Evolutionary conservation across 2,113 vertebrate genomes (phyloP).

Genomic region (Smithornis capensis): DNA sequence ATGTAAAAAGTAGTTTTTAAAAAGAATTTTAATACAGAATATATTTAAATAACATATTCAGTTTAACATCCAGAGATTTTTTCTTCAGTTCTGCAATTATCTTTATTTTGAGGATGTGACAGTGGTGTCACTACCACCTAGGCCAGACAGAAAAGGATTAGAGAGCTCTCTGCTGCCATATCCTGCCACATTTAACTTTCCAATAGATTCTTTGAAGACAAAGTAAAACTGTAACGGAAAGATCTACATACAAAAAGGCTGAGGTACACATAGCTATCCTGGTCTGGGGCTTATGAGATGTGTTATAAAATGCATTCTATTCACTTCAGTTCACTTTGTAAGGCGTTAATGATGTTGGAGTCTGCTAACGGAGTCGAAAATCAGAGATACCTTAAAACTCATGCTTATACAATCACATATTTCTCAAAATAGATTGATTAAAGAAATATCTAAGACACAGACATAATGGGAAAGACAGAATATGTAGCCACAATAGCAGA

Average conservation of each 20-base stretch:
- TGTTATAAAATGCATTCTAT: background rate
- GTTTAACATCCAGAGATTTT: background rate
- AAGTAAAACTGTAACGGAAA: background rate
- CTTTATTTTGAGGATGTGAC: background rate
- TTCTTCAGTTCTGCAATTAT: background rate
- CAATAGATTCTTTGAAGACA: background rate
- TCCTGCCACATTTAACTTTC: background rate
- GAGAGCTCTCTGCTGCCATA: background rate
- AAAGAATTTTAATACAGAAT: background rate
- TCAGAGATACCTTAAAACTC: background rate
- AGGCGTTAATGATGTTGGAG: background rate
- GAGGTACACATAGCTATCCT: background rate
- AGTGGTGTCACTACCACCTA: background rate
- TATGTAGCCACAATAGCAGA: background rate
- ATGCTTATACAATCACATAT: background rate
- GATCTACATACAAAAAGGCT: background rate
- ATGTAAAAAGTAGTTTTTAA: background rate
- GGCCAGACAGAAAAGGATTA: background rate
- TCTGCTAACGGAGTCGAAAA: background rate
- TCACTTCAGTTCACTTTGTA: background rate
- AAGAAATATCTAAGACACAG: background rate
- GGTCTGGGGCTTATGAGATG: background rate
- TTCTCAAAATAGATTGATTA: background rate
- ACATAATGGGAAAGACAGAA: background rate
- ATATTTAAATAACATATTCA: background rate